Conservation (phyloP, 2,797 vertebrate species). For the Sphenopsis melanotis region DNA sequence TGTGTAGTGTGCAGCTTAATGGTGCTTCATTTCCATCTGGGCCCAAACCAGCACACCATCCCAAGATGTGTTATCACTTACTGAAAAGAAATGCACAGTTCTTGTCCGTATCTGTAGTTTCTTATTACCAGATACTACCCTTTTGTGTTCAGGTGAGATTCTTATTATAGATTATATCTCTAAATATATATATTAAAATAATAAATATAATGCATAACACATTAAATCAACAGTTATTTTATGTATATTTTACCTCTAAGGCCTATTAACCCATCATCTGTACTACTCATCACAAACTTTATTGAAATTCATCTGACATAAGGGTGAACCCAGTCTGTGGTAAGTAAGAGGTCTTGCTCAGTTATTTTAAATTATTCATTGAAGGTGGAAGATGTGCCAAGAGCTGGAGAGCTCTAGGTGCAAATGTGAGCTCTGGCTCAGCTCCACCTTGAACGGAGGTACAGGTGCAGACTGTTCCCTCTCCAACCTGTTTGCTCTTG, state of each 20-base stretch:
- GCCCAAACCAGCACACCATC: neutral
- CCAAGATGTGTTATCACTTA: neutral
- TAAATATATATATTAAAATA: neutral
- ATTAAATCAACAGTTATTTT: neutral
- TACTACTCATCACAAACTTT: neutral
- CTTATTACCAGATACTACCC: neutral
- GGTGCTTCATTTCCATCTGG: neutral
- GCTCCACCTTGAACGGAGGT: neutral
- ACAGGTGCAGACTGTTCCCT: neutral
- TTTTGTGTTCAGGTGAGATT: neutral
- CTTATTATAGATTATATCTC: neutral
- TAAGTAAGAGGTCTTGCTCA: neutral
- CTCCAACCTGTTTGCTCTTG: neutral
- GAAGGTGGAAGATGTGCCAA: neutral
- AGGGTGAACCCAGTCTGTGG: neutral
- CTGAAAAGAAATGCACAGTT: neutral
- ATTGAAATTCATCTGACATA: neutral
- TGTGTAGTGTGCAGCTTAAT: neutral
- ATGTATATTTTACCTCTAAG: neutral
- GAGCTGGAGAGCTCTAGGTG: neutral
- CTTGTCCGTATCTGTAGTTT: neutral
- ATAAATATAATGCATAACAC: neutral
- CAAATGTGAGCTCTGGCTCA: conserved; percentile 1
- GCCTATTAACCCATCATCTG: neutral
- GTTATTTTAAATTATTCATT: neutral